A percentile compares a stretch with the other conserved stretches of the same genome.
Evolutionary conservation across 2,888 invertebrate genomes (phyloP).

Genomic region (Dicyrtomina minuta): DNA sequence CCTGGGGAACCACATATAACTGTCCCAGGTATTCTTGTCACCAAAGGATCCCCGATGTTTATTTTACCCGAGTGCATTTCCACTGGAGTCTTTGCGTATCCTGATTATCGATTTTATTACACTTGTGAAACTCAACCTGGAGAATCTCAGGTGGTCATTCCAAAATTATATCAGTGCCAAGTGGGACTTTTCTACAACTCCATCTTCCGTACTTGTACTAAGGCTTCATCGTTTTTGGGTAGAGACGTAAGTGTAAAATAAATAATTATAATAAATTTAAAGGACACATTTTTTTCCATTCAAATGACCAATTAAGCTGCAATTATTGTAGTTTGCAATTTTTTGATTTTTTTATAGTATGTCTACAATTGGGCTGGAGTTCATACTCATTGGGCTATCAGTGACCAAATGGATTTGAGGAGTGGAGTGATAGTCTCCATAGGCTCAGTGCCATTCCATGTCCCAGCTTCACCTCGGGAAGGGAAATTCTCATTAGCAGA

Average conservation of each 20-base stretch:
- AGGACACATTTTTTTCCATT: too few species aligned
- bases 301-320: too few species aligned
- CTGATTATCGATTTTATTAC: conserved; percentile 47
- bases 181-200: conserved; percentile 46
- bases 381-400: conserved; percentile 41
- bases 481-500: conserved; percentile 45
- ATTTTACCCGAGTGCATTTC: conserved; percentile 37
- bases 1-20: neutral
- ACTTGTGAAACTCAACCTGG: conserved; percentile 37
- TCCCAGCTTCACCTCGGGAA: conserved; percentile 35
- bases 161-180: conserved; percentile 43
- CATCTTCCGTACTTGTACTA: conserved; percentile 40
- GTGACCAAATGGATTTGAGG: conserved; percentile 43
- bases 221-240: conserved; percentile 41
- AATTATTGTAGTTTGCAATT: too few species aligned
- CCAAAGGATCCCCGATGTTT: conserved; percentile 45
- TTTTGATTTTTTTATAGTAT: conserved; percentile 17
- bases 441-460: conserved; percentile 45
- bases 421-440: conserved; percentile 44
- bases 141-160: conserved; percentile 24
- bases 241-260: conserved; percentile 39
- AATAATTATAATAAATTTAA: too few species aligned
- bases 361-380: conserved; percentile 32
- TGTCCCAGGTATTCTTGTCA: conserved; percentile 30
- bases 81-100: conserved; percentile 40